Evolutionary conservation across 2,888 invertebrate genomes (phyloP), one percentile per base, ranked within the genome.

Genomic region (Nomada lathburiana): DNA sequence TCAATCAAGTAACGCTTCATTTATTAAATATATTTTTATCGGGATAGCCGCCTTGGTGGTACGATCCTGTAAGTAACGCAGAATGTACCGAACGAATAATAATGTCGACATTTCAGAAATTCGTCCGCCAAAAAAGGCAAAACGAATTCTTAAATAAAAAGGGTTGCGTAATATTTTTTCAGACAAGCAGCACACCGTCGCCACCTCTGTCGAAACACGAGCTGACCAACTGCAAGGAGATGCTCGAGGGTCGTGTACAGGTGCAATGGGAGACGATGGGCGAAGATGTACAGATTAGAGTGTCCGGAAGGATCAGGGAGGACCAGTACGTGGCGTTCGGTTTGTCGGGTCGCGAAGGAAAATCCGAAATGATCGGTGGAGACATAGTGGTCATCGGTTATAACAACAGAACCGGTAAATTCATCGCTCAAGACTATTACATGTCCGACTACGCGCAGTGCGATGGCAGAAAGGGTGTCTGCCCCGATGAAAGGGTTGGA

Each of bases 241-340:
- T 98, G 87, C 94, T 98, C 88, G 96, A 97, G 81, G 97, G 97
- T 89, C 96, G 97, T 84, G 94, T 98, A 79, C 98, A 98, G 94
- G 97, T 98, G 20, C 96, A 97, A 86, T 98, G 98, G 98, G 96
- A 97, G 90, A 94, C 97, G 70, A 96, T 96, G 94, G 97, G 95
- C 92, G 96, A 97, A 69, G 95, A 96, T 79, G 95, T 98, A 2
- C 96, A 97, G 91, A 96, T 98, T 71, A 97, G 97, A 50, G 93
- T 98, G 60, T 96, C 97, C 2, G 98, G 97, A 0, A 95, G 96
- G 50, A 97, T 98, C 50, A 95, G 95, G 42, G 97, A 97, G 89
- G 97, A 98, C 91, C 97, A 98, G 92, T 98, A 98, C 94, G 97
- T 98, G 95, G 97, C 98, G 0, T 98, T 98, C 87, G 98, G 98